These are phyloP conservation scores for Brachyalestes nurse DNA, from an alignment of 2,797 vertebrate genomes.

Conservation along the genomic window DNA sequence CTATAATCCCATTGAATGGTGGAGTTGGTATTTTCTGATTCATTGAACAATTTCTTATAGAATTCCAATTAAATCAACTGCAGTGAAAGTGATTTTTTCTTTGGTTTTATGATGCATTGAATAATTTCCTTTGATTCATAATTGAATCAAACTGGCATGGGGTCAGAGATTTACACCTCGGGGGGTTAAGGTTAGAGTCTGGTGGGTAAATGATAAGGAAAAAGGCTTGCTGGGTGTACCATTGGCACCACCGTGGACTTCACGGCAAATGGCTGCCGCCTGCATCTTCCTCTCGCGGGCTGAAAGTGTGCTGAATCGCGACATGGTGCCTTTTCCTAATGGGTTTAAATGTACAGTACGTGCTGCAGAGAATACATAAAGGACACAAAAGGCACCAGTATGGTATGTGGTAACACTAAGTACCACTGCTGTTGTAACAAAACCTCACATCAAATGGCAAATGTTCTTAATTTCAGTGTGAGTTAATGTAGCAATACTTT, in stretches of 20 bases:
- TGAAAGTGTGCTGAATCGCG: constrained; percentile 85
- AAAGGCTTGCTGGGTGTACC: constrained; percentile 72
- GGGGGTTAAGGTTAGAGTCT: neutral
- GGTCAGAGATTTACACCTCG: neutral
- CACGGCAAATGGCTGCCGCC: constrained; percentile 89
- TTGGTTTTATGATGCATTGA: neutral
- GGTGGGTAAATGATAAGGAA: neutral
- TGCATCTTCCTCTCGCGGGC: constrained; percentile 87
- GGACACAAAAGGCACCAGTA: constrained; percentile 60
- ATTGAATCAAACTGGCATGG: neutral
- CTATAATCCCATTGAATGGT: too few relatives aligned
- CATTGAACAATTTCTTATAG: neutral
- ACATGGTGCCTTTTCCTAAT: constrained; percentile 77
- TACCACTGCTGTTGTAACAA: neutral
- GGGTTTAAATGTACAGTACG: constrained; percentile 57
- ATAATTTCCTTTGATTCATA: neutral
- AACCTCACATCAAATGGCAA: neutral
- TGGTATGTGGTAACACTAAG: constrained; percentile 12
- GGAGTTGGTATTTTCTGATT: too few relatives aligned
- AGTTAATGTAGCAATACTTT: neutral
- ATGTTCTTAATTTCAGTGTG: neutral
- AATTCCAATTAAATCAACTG: neutral
- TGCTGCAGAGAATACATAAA: constrained; percentile 74
- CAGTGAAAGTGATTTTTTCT: neutral
- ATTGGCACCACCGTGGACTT: constrained; percentile 86